These are phyloP conservation scores for Cygnus buccinator DNA, from an alignment of 2,113 vertebrate species.

Conservation along the genomic window DNA sequence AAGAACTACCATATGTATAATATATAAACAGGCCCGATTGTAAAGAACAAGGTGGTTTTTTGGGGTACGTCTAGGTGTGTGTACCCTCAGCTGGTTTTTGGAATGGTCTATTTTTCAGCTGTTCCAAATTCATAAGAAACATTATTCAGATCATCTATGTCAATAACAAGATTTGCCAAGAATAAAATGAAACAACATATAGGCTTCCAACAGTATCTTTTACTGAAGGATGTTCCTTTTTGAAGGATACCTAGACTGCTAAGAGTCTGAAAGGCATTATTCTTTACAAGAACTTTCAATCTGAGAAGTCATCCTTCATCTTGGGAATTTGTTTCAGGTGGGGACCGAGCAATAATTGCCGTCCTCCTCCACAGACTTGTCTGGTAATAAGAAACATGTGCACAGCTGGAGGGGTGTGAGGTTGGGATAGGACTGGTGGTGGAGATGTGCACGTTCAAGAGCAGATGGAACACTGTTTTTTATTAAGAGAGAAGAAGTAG, in stretches of 20 bases:
- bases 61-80: neutral
- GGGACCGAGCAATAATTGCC: constrained; percentile 7
- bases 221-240: neutral
- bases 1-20: neutral
- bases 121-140: neutral
- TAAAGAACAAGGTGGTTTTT: neutral
- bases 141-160: neutral
- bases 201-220: neutral
- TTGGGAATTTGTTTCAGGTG: constrained; percentile 65
- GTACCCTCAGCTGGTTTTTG: neutral
- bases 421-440: neutral
- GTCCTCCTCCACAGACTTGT: constrained; percentile 7
- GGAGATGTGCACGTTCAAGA: constrained; percentile 46
- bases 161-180: neutral
- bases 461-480: constrained; percentile 62
- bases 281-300: constrained; percentile 55
- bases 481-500: constrained; percentile 52
- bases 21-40: neutral
- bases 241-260: constrained; percentile 37
- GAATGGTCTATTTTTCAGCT: neutral
- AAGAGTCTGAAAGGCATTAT: constrained; percentile 36
- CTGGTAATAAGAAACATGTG: constrained; percentile 58
- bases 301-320: constrained; percentile 52
- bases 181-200: neutral
- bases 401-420: constrained; percentile 34